Evolutionary conservation across 2,888 invertebrate species (phyloP), one percentile per base, ranked within the genome.

Genomic region (Apotomis capreana): DNA sequence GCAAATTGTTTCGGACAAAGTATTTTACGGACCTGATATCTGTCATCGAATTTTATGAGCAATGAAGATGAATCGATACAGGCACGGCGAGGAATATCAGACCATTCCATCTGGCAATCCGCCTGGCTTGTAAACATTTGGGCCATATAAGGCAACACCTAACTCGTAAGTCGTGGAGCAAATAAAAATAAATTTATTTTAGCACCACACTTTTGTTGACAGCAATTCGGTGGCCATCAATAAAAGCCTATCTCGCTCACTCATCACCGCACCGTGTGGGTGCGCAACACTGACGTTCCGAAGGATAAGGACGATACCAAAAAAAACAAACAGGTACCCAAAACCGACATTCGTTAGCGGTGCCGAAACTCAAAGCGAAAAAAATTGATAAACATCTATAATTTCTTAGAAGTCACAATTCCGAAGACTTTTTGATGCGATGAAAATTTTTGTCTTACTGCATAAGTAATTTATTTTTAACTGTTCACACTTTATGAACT

Each of bases 301-400:
- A 82, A 84, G 81, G 79, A 83, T 78, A 79, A 79, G 81, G 77
- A 75, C 77, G 77, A 80, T 52, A 68, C 55, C 78, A 80, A 87
- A 88, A 90, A 44, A 89, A 87, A 84, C 79, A 84, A 86, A 89
- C 89, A 90, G 90, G 90, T 89, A 89, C 84, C 26, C 81, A 81
- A 83, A 82, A 82, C 81, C 84, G 76, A 80, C 83, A 84, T 91
- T 91, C 89, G 92, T 92, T 90, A 91, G 91, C 88, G 89, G 88
- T 87, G 84, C 85, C 84, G 86, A 82, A 81, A 83, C 85, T 84
- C 86, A 88, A 89, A 90, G 88, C 85, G 85, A 87, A 88, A 86
- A 58, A 84, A 83, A 79, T 80, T 82, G 92, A 92, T 91, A 89
- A 83, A 75, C 79, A 92, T 91, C 91, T 85, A 85, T 88, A 84